phyloP scores from a whole-genome alignment of 2,797 vertebrate genomes.

The Sternotherus odoratus region DNA sequence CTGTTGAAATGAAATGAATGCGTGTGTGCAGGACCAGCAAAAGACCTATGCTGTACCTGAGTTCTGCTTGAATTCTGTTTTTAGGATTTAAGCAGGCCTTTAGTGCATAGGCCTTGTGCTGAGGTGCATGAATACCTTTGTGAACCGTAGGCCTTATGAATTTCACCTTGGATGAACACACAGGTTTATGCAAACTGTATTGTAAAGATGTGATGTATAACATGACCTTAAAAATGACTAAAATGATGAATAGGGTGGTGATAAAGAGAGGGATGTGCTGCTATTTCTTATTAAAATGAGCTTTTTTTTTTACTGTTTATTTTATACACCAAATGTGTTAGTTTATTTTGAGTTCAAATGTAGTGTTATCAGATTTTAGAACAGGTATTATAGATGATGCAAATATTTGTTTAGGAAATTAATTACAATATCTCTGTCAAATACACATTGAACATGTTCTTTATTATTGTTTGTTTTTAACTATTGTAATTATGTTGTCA shows the following conservation, averaged over 20 bases:
- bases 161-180: not conserved
- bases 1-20: not conserved
- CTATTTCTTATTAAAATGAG: not conserved
- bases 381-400: not conserved
- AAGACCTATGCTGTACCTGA: not conserved
- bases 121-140: no score
- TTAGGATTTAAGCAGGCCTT: not conserved
- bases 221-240: not conserved
- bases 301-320: no score
- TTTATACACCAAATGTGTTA: no score
- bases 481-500: conserved; percentile 19
- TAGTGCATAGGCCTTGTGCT: not conserved
- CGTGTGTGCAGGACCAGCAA: not conserved
- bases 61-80: not conserved
- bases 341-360: not conserved
- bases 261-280: not conserved
- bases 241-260: not conserved
- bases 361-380: not conserved
- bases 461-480: not conserved
- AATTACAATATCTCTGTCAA: not conserved
- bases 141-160: not conserved
- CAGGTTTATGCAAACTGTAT: not conserved
- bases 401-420: not conserved
- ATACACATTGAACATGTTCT: not conserved
- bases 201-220: not conserved